Evolutionary conservation across 2,888 invertebrate species (phyloP), one percentile per base, ranked within the genome.

Genomic region (Troides aeacus): DNA sequence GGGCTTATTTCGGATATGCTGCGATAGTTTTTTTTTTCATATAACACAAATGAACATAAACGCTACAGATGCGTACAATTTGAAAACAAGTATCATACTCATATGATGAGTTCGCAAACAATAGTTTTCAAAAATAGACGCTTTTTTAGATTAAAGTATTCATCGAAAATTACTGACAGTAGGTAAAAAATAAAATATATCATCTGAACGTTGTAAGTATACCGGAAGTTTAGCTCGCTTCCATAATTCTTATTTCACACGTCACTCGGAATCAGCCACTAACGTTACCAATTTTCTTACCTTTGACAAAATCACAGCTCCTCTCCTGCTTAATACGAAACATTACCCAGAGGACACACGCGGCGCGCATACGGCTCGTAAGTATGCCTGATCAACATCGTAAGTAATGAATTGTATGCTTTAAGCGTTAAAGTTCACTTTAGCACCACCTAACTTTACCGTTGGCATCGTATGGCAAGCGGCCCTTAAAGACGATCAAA

Each of bases 241-340:
- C 80, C 80, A 84, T 87, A 85, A 88, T 85, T 84, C 85, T 81
- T 83, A 82, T 87, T 85, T 86, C 83, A 81, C 82, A 79, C 81
- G 75, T 80, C 77, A 79, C 77, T 80, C 79, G 78, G 85, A 88
- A 90, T 90, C 87, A 89, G 86, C 87, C 86, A 87, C 86, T 88
- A 88, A 88, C 88, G 83, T 85, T 89, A 90, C 89, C 90, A 92
- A 91, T 92, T 91, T 91, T 90, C 88, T 90, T 92, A 92, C 92
- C 92, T 92, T 92, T 92, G 91, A 92, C 90, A 89, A 89, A 92
- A 92, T 92, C 91, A 88, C 87, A 83, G 78, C 80, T 78, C 81
- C 84, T 83, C 85, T 81, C 81, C 82, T 84, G 85, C 88, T 87
- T 89, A 90, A 90, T 91, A 91, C 88, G 87, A 88, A 88, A 92